Percentiles rank a stretch among this genome's conserved stretches.
These are phyloP conservation scores for Trematomus loennbergii DNA, from an alignment of 2,113 vertebrate species.

Conservation along the genomic window DNA sequence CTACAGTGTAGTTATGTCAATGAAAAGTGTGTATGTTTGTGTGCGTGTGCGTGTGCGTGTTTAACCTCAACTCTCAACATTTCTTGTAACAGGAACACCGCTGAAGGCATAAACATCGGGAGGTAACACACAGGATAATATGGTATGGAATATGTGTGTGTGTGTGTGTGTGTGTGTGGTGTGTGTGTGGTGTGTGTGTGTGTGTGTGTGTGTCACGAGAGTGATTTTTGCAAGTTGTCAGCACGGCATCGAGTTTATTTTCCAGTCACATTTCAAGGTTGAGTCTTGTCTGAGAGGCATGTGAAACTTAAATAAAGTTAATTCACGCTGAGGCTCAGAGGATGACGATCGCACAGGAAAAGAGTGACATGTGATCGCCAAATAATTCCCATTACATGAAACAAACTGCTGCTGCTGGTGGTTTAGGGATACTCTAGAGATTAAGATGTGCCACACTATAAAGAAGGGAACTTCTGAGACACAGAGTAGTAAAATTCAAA, in stretches of 20 bases:
- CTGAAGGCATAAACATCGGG: too few species aligned
- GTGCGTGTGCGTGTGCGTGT: too few species aligned
- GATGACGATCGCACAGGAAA: too few species aligned
- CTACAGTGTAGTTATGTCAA: too few species aligned
- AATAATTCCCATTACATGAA: not conserved
- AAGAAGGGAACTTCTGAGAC: not conserved
- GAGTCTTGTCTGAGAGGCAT: not conserved
- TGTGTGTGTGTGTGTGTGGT: too few species aligned
- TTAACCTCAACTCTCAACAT: too few species aligned
- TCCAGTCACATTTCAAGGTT: slow-evolving; percentile 16
- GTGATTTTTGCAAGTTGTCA: slow-evolving; percentile 38
- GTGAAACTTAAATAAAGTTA: slow-evolving; percentile 16
- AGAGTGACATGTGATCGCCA: not conserved
- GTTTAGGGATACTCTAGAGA: not conserved
- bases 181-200: too few species aligned
- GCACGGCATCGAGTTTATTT: slow-evolving; percentile 27
- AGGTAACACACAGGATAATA: too few species aligned
- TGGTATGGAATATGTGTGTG: too few species aligned
- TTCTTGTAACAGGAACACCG: too few species aligned
- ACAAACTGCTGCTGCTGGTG: not conserved
- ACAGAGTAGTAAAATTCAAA: not conserved
- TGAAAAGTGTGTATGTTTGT: too few species aligned
- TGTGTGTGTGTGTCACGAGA: not conserved
- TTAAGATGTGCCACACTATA: not conserved
- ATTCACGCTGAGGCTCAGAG: slow-evolving; percentile 12